Base-by-base conservation (phyloP, 2,888 invertebrate genomes). In the Cerastoderma edule region DNA sequence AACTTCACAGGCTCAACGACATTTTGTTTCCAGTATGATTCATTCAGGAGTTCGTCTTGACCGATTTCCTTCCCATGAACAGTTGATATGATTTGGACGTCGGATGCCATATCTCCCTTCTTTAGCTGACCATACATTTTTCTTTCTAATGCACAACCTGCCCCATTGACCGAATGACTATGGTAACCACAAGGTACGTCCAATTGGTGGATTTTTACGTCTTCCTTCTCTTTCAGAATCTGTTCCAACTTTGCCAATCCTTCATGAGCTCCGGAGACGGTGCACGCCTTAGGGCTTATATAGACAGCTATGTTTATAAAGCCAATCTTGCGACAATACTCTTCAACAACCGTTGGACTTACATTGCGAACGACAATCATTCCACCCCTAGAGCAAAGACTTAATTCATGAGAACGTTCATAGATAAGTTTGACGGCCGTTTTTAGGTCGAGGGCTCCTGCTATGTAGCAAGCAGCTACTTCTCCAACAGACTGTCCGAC, bases 401-500 rank as follows among this genome's bases (percentile, higher is more conserved):
- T 53, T 54, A 82, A 72, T 22, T 68, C 35, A 22, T 53, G 27
- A 24, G 78, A 70, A 32, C 85, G 65, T 50, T 81, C 57, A 53
- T 72, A 84, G 27, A 84, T 81, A 27, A 84, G 64, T 27, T 65
- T 70, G 0, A 84, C 85, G 2, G 85, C 84, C n/a, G 67, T 67
- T 19, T 69, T 69, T 22, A 84, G 67, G 44, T 69, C 60, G 10
- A 85, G 33, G 28, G 57, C 65, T 19, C 85, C 83, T 24, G 80
- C 56, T n/a, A 57, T 68, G 53, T 72, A 75, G 6, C 82, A 79
- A 19, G 86, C 86, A 22, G 85, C 83, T 13, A 86, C 83, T 54
- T 86, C 86, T 5, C 86, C 86, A n/a, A 83, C 68, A 6, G 83
- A 83, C 65, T 86, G 86, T 24, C 86, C 86, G 27, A 85, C 63